Percentiles rank a stretch among this genome's conserved stretches.
These are phyloP conservation scores for Gadopsis bispinosus DNA, from an alignment of 2,797 vertebrate genomes.

Conservation along the genomic window DNA sequence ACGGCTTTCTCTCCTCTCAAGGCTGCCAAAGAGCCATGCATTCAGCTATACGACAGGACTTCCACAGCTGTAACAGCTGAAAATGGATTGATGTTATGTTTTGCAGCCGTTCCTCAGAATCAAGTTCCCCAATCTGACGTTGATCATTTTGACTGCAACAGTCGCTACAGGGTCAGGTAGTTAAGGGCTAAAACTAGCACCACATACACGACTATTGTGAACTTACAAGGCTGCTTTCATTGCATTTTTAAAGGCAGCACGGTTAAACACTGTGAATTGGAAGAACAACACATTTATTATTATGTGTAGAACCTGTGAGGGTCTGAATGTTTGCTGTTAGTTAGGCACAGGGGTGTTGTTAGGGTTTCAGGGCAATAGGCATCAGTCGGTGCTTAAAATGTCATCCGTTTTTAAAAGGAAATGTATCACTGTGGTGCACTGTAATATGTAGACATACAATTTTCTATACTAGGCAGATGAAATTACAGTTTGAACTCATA, in stretches of 20 bases:
- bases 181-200: constrained; percentile 71
- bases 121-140: constrained; percentile 16
- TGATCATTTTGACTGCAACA: constrained; percentile 5
- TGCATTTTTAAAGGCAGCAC: constrained; percentile 73
- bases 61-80: constrained; percentile 13
- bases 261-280: constrained; percentile 79
- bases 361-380: constrained; percentile 4
- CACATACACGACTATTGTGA: constrained; percentile 48
- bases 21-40: constrained; percentile 51
- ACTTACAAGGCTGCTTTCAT: constrained; percentile 78
- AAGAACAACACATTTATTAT: constrained; percentile 70
- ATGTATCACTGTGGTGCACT: neutral
- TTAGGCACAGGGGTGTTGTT: neutral
- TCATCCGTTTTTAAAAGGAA: neutral
- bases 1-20: constrained; percentile 55
- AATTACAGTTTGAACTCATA: too few relatives aligned
- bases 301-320: constrained; percentile 20
- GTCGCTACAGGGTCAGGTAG: constrained; percentile 56
- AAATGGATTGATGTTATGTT: constrained; percentile 34
- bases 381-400: neutral
- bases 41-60: constrained; percentile 45
- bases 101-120: constrained; percentile 33
- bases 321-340: constrained; percentile 7
- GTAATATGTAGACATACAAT: neutral
- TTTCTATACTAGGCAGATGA: neutral